phyloP scores from a whole-genome alignment of 2,888 invertebrate species.

The Tridacna crocea region DNA sequence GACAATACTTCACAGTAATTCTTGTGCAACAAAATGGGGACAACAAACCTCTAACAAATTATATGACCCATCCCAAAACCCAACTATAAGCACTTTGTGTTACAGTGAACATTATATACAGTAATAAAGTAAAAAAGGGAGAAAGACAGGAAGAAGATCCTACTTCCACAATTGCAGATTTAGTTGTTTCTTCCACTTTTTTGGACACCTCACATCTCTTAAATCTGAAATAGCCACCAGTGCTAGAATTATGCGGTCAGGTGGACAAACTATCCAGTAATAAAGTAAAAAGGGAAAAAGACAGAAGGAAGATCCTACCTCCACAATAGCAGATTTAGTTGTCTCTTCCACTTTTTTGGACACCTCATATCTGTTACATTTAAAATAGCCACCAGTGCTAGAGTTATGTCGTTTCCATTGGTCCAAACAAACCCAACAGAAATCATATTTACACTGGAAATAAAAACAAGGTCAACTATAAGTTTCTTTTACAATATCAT shows the following conservation, averaged over 20 bases:
- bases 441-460: constrained; percentile 89
- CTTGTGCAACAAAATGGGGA: too few species aligned
- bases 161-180: constrained; percentile 86
- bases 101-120: too few species aligned
- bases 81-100: too few species aligned
- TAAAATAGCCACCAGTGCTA: constrained; percentile 89
- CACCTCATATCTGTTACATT: constrained; percentile 88
- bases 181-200: constrained; percentile 88
- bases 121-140: too few species aligned
- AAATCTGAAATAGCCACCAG: constrained; percentile 89
- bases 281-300: too few species aligned
- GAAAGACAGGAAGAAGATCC: not conserved
- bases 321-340: constrained; percentile 86
- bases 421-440: constrained; percentile 90
- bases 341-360: constrained; percentile 88
- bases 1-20: too few species aligned
- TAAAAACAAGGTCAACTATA: not conserved
- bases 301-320: constrained; percentile 84
- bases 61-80: too few species aligned
- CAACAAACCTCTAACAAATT: too few species aligned
- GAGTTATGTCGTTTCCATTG: constrained; percentile 90
- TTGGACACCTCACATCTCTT: constrained; percentile 88
- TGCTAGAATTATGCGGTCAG: constrained; percentile 89
- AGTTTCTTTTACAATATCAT: not conserved
- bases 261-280: too few species aligned